Evolutionary conservation across 2,113 vertebrate species (phyloP).

Genomic region (Jacana jacana): DNA sequence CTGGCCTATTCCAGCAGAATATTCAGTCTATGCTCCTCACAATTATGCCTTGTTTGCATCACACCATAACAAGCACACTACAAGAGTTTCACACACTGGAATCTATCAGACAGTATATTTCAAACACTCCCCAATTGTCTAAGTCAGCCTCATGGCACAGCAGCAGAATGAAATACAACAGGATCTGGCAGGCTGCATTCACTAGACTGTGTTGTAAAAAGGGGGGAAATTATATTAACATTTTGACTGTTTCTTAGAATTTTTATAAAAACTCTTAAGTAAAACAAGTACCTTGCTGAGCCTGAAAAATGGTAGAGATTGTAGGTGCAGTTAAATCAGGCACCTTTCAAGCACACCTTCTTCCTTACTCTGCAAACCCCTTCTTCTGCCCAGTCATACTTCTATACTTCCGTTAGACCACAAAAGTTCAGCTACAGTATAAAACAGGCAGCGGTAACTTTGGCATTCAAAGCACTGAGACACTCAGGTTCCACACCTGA

Average conservation of each 20-base stretch:
- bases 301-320: background rate
- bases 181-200: background rate
- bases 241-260: background rate
- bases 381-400: background rate
- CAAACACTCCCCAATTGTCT: background rate
- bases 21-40: background rate
- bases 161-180: background rate
- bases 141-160: background rate
- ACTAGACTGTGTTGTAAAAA: background rate
- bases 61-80: background rate
- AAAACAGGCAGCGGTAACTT: background rate
- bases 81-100: background rate
- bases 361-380: background rate
- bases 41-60: constrained; percentile 38
- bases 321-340: background rate
- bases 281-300: background rate
- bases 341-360: background rate
- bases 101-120: background rate
- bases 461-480: background rate
- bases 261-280: background rate
- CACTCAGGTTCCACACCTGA: background rate
- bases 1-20: background rate
- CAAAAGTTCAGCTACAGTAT: background rate
- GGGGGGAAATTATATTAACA: background rate
- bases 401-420: background rate